Conservation (phyloP, 2,113 vertebrate species). For the Cyprinodon variegatus region DNA sequence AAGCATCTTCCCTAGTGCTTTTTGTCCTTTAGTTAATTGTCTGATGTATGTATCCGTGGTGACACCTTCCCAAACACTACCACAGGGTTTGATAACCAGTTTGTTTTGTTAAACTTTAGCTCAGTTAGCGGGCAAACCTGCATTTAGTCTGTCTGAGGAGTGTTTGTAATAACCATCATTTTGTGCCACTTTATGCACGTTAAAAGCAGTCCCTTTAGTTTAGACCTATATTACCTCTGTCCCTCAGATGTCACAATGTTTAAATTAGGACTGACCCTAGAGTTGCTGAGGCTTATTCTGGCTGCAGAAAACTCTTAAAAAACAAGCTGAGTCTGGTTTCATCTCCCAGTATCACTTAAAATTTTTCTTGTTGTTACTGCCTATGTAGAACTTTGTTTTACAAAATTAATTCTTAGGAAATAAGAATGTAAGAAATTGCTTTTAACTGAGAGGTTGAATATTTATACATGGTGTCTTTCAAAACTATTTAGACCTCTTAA, state of each 20-base stretch:
- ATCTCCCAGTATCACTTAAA: conserved; percentile 33
- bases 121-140: conserved; percentile 39
- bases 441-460: too few relatives aligned
- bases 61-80: conserved; percentile 3
- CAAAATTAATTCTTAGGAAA: conserved; percentile 25
- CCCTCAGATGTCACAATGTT: conserved; percentile 66
- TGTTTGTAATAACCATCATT: conserved; percentile 72
- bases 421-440: not conserved
- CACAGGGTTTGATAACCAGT: conserved; percentile 10
- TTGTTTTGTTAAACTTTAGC: conserved; percentile 24
- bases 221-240: conserved; percentile 60
- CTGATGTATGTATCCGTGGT: not conserved
- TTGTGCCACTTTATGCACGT: conserved; percentile 62
- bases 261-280: conserved; percentile 68
- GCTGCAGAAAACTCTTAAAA: conserved; percentile 58
- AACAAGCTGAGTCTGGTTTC: conserved; percentile 45
- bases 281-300: conserved; percentile 54
- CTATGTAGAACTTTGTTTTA: conserved; percentile 31
- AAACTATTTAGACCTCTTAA: not conserved
- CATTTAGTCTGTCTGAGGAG: conserved; percentile 60
- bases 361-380: conserved; percentile 41
- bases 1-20: not conserved
- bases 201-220: conserved; percentile 58
- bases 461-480: not conserved
- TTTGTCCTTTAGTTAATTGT: not conserved